Evolutionary conservation across 2,797 vertebrate species (phyloP).

Genomic region (Pelodytes ibericus): DNA sequence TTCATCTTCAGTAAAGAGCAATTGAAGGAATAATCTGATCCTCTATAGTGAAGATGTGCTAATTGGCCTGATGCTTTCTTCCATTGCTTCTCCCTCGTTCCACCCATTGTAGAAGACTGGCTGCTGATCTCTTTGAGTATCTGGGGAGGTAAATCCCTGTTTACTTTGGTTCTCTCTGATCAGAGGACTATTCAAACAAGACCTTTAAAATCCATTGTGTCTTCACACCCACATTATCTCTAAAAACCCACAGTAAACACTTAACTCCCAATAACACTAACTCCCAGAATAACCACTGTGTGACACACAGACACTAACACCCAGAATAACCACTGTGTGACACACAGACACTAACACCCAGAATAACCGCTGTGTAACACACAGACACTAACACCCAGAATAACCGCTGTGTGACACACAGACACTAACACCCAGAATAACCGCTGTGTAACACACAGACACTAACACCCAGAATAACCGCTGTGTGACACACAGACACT

Average conservation of each 20-base stretch:
- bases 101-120: too few species aligned
- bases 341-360: not conserved
- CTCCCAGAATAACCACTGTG: not conserved
- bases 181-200: constrained; percentile 14
- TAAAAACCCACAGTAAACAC: not conserved
- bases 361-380: not conserved
- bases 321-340: not conserved
- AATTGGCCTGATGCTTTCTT: not conserved
- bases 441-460: not conserved
- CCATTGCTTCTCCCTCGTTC: not conserved
- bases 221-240: not conserved
- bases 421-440: not conserved
- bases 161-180: constrained; percentile 26
- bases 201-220: constrained; percentile 10
- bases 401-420: not conserved
- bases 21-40: too few species aligned
- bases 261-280: not conserved
- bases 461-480: not conserved
- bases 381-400: not conserved
- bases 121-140: constrained; percentile 7
- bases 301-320: not conserved
- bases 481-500: not conserved
- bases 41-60: constrained; percentile 9
- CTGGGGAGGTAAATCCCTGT: constrained; percentile 22
- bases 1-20: too few species aligned